Evolutionary conservation across 1,140 invertebrate species (phyloP).

Genomic region (Drosophila nebulosa): DNA sequence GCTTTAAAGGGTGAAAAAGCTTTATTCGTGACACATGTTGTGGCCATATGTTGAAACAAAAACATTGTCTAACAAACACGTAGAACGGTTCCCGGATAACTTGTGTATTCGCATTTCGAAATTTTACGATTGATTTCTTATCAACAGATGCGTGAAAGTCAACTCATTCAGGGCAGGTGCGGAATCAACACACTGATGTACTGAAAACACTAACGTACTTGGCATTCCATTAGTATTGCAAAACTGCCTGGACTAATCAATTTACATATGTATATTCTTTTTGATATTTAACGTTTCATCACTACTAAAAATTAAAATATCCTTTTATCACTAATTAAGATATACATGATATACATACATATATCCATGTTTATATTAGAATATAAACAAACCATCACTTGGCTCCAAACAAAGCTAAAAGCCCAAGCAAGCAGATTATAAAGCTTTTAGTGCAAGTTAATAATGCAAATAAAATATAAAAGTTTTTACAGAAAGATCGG

Average conservation of each 20-base stretch:
- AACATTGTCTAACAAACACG: background rate
- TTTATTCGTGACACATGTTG: background rate
- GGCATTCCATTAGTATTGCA: no score
- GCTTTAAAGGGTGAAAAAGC: background rate
- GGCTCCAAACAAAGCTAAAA: background rate
- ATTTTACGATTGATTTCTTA: background rate
- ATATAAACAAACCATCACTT: no score
- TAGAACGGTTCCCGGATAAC: background rate
- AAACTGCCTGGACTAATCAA: background rate
- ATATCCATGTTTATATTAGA: no score
- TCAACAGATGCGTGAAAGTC: no score
- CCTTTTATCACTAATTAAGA: no score
- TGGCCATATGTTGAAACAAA: background rate
- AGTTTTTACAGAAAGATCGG: background rate
- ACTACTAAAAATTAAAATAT: no score
- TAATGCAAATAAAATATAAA: background rate
- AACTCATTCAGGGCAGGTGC: no score
- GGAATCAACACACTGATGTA: no score
- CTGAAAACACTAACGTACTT: no score
- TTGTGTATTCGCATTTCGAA: background rate
- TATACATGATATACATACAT: no score
- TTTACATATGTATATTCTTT: background rate
- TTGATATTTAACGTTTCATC: no score
- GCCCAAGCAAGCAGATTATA: background rate
- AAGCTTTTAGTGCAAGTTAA: background rate